Evolutionary conservation across 2,888 invertebrate genomes (phyloP), one percentile per base, ranked within the genome.

Genomic region (Aspidiotus destructor): DNA sequence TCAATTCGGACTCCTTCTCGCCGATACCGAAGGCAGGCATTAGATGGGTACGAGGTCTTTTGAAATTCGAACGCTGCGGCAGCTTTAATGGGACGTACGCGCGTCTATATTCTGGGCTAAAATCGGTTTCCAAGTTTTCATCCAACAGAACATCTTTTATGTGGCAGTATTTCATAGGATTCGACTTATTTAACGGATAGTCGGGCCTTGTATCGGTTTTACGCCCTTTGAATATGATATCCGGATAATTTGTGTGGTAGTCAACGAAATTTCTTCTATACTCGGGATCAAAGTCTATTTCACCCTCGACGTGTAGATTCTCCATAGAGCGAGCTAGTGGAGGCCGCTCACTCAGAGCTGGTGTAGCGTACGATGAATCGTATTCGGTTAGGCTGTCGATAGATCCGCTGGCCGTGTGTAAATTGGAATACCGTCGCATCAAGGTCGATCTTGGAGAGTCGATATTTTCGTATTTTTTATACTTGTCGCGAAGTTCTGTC

Each of bases 1-100:
- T 67, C 42, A 60, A 16, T 58, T 67, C 67, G 52, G 67, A 67
- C 48, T 67, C 60, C 8, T 57, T 67, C 52, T 67, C 58, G 11
- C 52, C 67, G 41, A 67, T 58, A n/a, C 67, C 67, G 10, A 44
- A 7, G 3, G 60, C 2, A 0, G 67, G 67, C 3, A 11, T 48
- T 28, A 67, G 11, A 67, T 67, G 42, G 9, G 67, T 58, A 15
- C 60, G 58, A 2, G 67, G 67, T 40, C 67, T 42, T 10, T 17
- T 13, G 41, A 67, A 58, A 17, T 41, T 60, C 10, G 67, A 60
- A 15, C 67, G 58, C 13, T 60, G 67, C 1, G 58, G 55, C 28
- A 28, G 5, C 13, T 55, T 52, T 16, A 41, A 67, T 17, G 42
- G 44, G n/a, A 67, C 60, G 52, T 48, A 67, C 40, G 67, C 58